Percentiles rank a stretch among this genome's conserved stretches.
phyloP scores from a whole-genome alignment of 2,888 invertebrate species.

The Laothoe populi region DNA sequence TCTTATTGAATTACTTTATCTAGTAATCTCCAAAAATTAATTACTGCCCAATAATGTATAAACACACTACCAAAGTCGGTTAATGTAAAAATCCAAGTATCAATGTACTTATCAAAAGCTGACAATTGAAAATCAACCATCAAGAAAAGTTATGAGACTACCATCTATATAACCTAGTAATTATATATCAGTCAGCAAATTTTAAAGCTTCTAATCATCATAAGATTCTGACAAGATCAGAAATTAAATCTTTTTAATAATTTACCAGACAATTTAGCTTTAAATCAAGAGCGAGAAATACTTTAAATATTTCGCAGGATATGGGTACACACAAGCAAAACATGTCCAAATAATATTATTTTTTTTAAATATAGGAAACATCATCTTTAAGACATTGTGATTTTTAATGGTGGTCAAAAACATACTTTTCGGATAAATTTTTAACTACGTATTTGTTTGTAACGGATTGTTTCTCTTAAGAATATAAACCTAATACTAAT shows the following conservation, averaged over 20 bases:
- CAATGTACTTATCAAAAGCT: no score
- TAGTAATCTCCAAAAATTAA: no score
- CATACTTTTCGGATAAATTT: background rate
- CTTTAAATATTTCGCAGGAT: background rate
- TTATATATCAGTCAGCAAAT: background rate
- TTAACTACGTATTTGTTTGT: no score
- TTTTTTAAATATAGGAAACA: background rate
- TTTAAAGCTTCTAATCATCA: background rate
- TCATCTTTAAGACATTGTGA: no score
- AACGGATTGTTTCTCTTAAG: background rate
- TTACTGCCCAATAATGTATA: no score
- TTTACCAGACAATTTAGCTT: background rate
- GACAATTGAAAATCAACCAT: no score
- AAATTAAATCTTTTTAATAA: slow-evolving; percentile 16
- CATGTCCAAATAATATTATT: background rate
- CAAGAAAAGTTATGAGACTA: no score
- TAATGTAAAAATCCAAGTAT: no score
- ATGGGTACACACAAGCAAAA: background rate
- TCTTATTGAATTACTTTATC: no score
- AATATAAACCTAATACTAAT: no score
- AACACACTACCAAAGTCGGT: no score
- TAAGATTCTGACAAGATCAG: background rate
- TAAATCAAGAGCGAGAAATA: background rate
- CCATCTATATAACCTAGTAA: background rate
- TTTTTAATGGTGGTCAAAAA: background rate